Evolutionary conservation across 2,113 vertebrate genomes (phyloP), one percentile per base, ranked within the genome.

Genomic region (Ranitomeya imitator): DNA sequence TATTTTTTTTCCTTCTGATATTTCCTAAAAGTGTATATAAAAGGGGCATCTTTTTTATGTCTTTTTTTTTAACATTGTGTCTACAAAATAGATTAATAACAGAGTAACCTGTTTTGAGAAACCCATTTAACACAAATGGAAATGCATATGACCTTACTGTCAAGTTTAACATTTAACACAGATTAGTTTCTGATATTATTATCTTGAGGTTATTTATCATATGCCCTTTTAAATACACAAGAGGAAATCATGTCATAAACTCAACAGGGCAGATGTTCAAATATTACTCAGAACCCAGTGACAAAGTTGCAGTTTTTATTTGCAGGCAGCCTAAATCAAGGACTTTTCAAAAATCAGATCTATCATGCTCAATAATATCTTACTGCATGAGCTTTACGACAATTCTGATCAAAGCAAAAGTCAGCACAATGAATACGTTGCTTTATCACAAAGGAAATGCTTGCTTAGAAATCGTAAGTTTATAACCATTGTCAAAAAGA

Each of bases 141-240:
- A 79, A 86, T 37, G 37, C 59, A 54, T 67, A 63, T 86, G 57
- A 85, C 71, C 74, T 78, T 63, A 51, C 74, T 86, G 74, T 79
- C 85, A 86, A 67, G 83, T 79, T 86, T 63, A 86, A 51, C 74
- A 86, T 86, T 78, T 78, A 86, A 78, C 57, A 78, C 57, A 77
- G 73, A 86, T 86, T 78, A 63, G 83, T 85, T 73, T 86, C 74
- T 79, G 18, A 78, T 74, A 77, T 77, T 76, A 76, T 86, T 86
- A 77, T 51, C n/a, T 77, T n/a, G 16, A 60, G 71, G 57, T 61
- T 77, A 76, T 86, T 86, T 86, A 69, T 71, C 52, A 81, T 84
- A 76, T 86, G 57, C 57, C 73, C 57, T 86, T 76, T 86, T 86
- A 37, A 77, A 85, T 74, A 76, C 69, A 85, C 69, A 60, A 26